A percentile compares a stretch with the other conserved stretches of the same genome.
Conservation (phyloP, 1,140 invertebrate species). For the Eciton burchellii region DNA sequence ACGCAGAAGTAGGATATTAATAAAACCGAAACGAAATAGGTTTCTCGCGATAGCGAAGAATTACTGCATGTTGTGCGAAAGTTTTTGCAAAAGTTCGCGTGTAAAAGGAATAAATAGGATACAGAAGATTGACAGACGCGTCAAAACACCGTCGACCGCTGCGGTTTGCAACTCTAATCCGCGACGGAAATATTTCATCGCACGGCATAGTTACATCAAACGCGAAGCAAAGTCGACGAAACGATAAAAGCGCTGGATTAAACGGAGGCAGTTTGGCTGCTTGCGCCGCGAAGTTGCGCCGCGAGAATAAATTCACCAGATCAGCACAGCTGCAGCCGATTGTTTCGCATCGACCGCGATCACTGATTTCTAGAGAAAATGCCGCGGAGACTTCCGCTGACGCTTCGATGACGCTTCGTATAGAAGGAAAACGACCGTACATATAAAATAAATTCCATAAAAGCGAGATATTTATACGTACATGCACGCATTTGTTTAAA, state of each 20-base stretch:
- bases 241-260: slow-evolving; percentile 10
- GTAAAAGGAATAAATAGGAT: neutral
- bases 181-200: slow-evolving; percentile 32
- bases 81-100: neutral
- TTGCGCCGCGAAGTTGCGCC: slow-evolving; percentile 15
- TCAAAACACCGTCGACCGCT: neutral
- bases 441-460: too few species aligned
- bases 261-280: slow-evolving; percentile 19
- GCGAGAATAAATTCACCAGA: slow-evolving; percentile 30
- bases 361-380: neutral
- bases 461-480: too few species aligned
- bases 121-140: neutral
- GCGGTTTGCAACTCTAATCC: neutral
- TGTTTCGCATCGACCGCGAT: slow-evolving; percentile 19
- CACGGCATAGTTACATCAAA: slow-evolving; percentile 9
- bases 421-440: too few species aligned
- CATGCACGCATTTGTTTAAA: too few species aligned
- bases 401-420: too few species aligned
- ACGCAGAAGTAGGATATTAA: neutral
- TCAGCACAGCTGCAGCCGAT: slow-evolving; percentile 7
- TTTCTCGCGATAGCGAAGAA: too few species aligned
- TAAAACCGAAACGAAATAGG: neutral
- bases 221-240: slow-evolving; percentile 1
- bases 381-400: too few species aligned
- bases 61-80: neutral